Base-by-base conservation (phyloP, 2,888 invertebrate species). In the Tipula lateralis region DNA sequence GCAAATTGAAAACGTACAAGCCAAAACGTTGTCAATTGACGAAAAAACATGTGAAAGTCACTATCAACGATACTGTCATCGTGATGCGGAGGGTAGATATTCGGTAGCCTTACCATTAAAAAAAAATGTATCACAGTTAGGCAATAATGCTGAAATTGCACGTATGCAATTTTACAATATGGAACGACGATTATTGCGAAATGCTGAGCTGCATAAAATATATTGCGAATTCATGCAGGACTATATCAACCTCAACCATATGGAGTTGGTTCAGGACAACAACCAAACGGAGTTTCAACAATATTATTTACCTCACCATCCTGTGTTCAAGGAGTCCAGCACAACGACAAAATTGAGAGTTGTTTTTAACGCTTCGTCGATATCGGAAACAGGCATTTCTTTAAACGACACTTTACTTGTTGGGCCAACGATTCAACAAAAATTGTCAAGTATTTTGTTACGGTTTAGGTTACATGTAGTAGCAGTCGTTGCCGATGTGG, bases 401-500 rank as follows among this genome's bases (percentile, higher is more conserved):
- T 44, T 44, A n/a, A 44, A 44, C 2, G 44, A 44, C 0, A 7
- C 16, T 44, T 16, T 44, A 16, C 16, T 44, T 2, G 16, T 44
- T 44, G 44, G 16, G 44, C 44, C 44, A 16, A 44, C 16, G 2
- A 5, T 16, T 16, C 16, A 44, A 44, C 16, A 16, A 44, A 44
- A 39, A 39, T 39, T 39, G 39, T 1, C 0, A 13, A 39, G 13
- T 13, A 12, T 39, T 39, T 39, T 39, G 7, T 13, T 39, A 13
- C 39, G 39, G 7, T 39, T 39, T 12, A 39, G 32, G 7, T 7
- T 32, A 7, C 32, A 32, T 32, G 32, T 39, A 5, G 2, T 39
- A 39, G 85, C 84, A 39, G 85, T 90, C 12, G 87, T 87, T 3
- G 85, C 85, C 2, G 85, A 86, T 29, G 84, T 86, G 4, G 84